These are phyloP conservation scores for Gallinago jamesoni DNA, from an alignment of 2,113 vertebrate genomes.

Conservation along the genomic window DNA sequence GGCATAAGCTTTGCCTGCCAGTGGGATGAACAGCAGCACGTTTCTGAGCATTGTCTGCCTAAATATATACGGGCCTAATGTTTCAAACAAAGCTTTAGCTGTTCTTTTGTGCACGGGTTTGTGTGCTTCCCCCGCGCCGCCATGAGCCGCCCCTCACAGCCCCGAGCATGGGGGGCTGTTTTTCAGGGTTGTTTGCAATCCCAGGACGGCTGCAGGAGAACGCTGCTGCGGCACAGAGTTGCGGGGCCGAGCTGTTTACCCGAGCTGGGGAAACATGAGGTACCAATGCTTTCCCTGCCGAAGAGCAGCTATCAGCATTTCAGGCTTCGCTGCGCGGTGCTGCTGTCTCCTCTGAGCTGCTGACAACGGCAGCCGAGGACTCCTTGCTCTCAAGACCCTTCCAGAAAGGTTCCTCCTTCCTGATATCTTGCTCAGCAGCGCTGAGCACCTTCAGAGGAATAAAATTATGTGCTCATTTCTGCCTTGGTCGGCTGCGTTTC, in stretches of 20 bases:
- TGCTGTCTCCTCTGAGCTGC: not conserved
- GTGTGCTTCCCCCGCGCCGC: accelerated
- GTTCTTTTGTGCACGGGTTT: not conserved
- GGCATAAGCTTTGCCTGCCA: not conserved
- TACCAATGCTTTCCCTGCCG: not conserved
- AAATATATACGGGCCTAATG: not conserved
- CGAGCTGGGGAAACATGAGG: not conserved
- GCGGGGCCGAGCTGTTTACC: not conserved
- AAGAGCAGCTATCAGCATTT: not conserved
- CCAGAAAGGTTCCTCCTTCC: not conserved
- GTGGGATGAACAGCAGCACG: not conserved
- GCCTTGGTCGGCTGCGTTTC: slow-evolving; percentile 3
- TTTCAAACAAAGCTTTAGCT: not conserved
- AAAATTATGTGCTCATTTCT: slow-evolving; percentile 37
- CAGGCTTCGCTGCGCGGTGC: not conserved
- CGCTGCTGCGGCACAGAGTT: not conserved
- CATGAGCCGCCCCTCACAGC: accelerated
- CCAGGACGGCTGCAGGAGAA: not conserved
- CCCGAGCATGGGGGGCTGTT: accelerated
- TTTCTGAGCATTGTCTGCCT: not conserved
- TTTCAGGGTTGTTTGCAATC: not conserved
- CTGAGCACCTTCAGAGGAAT: slow-evolving; percentile 8
- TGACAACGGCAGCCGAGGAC: not conserved
- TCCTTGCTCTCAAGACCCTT: slow-evolving; percentile 4
- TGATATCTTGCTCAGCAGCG: not conserved